Conservation (phyloP, 2,888 invertebrate species). For the Eupithecia pulchellata region DNA sequence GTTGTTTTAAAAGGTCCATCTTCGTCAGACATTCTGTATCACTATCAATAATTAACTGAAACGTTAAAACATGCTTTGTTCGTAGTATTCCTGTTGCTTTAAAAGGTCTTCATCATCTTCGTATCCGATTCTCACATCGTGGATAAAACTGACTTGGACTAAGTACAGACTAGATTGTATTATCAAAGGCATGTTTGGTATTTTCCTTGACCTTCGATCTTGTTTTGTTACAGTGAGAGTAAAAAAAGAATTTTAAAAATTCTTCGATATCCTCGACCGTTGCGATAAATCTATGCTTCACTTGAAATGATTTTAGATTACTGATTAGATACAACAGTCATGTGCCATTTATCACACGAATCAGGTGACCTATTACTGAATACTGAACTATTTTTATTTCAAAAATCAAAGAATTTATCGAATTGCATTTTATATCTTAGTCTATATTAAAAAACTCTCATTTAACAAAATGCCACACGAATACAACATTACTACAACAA, state of each 20-base stretch:
- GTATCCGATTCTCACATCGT: not conserved
- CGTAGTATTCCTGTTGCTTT: not conserved
- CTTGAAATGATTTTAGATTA: conserved; percentile 51
- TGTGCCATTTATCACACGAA: conserved; percentile 61
- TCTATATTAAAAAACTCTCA: not conserved
- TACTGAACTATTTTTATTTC: conserved; percentile 47
- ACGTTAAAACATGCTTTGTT: conserved; percentile 8
- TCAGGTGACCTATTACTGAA: conserved; percentile 75
- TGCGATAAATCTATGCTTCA: conserved; percentile 41
- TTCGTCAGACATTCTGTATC: conserved; percentile 40
- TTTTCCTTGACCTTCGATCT: not conserved
- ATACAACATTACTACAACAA: not conserved
- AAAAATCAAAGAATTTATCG: conserved; percentile 42
- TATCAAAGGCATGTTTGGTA: not conserved
- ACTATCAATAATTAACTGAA: conserved; percentile 54
- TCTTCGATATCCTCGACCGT: not conserved
- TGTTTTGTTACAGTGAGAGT: not conserved
- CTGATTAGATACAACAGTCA: conserved; percentile 62
- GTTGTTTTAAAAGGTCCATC: not conserved
- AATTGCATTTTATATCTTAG: not conserved
- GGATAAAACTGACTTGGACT: not conserved
- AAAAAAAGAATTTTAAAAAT: conserved; percentile 23
- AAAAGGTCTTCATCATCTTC: not conserved
- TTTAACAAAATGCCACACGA: not conserved
- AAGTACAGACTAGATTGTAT: not conserved